Percentiles rank a stretch among this genome's conserved stretches.
These are phyloP conservation scores for Malthinus flaveolus DNA, from an alignment of 2,888 invertebrate species.

Conservation along the genomic window DNA sequence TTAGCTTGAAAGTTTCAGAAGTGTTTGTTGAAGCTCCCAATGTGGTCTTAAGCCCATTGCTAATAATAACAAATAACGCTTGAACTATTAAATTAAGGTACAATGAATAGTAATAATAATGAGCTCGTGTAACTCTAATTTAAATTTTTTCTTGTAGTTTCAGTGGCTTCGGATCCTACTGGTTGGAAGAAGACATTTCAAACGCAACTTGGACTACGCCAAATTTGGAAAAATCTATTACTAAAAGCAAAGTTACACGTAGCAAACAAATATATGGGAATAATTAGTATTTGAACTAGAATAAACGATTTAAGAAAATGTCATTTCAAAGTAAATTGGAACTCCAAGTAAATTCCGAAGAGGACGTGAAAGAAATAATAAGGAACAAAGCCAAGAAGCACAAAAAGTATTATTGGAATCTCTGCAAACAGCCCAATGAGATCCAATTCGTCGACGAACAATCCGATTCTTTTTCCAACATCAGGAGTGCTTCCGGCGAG, in stretches of 20 bases:
- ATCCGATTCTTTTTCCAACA: constrained; percentile 8
- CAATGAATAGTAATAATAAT: too few species aligned
- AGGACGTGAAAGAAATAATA: constrained; percentile 35
- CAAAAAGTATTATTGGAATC: constrained; percentile 42
- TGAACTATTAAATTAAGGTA: too few species aligned
- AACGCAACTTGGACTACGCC: constrained; percentile 38
- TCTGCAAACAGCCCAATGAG: constrained; percentile 21
- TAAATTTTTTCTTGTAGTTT: constrained; percentile 41
- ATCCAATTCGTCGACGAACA: neutral
- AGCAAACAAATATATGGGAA: too few species aligned
- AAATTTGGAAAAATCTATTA: too few species aligned
- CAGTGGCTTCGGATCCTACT: constrained; percentile 47
- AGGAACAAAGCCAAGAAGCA: constrained; percentile 47
- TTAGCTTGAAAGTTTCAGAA: too few species aligned
- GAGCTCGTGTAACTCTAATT: too few species aligned
- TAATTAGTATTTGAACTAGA: too few species aligned
- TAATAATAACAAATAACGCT: too few species aligned
- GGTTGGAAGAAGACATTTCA: constrained; percentile 39
- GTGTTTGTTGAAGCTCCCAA: too few species aligned
- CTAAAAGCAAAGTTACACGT: too few species aligned
- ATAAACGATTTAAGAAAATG: neutral
- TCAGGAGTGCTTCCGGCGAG: constrained; percentile 6
- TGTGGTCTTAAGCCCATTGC: too few species aligned
- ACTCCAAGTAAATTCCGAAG: neutral
- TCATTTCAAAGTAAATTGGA: neutral